These are phyloP conservation scores for Dione juno DNA, from an alignment of 2,888 invertebrate genomes.

Conservation along the genomic window DNA sequence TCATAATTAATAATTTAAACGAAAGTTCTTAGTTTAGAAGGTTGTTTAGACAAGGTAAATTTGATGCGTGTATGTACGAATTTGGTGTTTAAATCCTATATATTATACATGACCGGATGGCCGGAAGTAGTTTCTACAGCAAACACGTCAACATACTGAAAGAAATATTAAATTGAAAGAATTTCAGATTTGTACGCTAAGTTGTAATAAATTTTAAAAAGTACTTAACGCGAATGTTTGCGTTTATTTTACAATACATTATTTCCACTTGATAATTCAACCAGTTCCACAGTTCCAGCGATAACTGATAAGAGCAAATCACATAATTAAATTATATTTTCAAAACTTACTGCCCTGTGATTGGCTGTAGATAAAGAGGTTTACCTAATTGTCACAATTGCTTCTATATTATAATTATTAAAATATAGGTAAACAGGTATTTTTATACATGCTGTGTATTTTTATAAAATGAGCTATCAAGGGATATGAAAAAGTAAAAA, in stretches of 20 bases:
- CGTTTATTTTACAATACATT: constrained; percentile 19
- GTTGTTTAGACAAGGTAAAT: no score
- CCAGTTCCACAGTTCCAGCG: constrained; percentile 47
- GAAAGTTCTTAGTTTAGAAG: no score
- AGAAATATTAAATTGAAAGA: no score
- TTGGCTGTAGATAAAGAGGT: constrained; percentile 62
- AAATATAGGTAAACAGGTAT: background rate
- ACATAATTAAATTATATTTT: constrained; percentile 81
- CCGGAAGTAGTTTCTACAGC: no score
- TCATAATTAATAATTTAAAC: no score
- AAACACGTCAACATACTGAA: no score
- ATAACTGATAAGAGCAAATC: constrained; percentile 62
- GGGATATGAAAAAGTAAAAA: no score
- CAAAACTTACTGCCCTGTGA: constrained; percentile 51
- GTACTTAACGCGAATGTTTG: background rate
- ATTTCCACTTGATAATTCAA: constrained; percentile 54
- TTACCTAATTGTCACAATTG: constrained; percentile 7
- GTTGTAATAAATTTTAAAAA: constrained; percentile 1
- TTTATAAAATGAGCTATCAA: background rate
- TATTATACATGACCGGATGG: no score
- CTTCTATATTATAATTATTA: background rate
- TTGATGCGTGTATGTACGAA: no score
- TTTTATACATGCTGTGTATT: background rate
- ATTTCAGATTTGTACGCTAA: background rate
- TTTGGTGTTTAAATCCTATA: no score